Evolutionary conservation across 2,888 invertebrate species (phyloP).

Genomic region (Leptinotarsa juncta): DNA sequence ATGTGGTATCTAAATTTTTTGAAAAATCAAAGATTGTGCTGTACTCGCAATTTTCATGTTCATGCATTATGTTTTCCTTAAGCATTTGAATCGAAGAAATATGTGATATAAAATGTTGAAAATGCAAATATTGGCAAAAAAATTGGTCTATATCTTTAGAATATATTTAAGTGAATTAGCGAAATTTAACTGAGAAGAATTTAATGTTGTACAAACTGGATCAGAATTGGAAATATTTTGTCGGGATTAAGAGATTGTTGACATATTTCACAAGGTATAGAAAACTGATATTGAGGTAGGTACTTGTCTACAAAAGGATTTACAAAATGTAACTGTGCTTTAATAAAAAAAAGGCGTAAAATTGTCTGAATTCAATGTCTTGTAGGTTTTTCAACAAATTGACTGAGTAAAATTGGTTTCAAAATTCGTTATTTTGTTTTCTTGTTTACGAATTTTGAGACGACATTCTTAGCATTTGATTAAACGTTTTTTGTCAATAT

Average conservation of each 20-base stretch:
- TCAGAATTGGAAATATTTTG: not conserved
- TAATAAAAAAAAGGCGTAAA: too few species aligned
- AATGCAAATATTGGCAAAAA: slow-evolving; percentile 45
- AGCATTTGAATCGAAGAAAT: slow-evolving; percentile 51
- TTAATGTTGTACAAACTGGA: not conserved
- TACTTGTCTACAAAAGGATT: not conserved
- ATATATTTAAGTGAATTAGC: slow-evolving; percentile 30
- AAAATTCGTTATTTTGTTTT: not conserved
- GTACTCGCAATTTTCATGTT: not conserved
- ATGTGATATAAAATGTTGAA: slow-evolving; percentile 55
- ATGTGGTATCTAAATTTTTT: too few species aligned
- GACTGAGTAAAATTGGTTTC: not conserved
- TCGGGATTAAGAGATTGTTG: not conserved
- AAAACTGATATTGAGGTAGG: not conserved
- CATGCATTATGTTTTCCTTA: slow-evolving; percentile 26
- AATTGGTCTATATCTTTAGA: slow-evolving; percentile 47
- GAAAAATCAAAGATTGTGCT: too few species aligned
- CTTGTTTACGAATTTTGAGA: slow-evolving; percentile 10
- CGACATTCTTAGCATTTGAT: slow-evolving; percentile 1
- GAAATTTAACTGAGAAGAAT: slow-evolving; percentile 3
- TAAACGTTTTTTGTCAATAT: slow-evolving; percentile 19
- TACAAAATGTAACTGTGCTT: not conserved
- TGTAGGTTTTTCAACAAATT: not conserved
- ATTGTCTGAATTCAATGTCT: not conserved
- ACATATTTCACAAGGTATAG: not conserved